A percentile compares a stretch with the other conserved stretches of the same genome.
Conservation (phyloP, 2,888 invertebrate species). For the Catocala sponsa region DNA sequence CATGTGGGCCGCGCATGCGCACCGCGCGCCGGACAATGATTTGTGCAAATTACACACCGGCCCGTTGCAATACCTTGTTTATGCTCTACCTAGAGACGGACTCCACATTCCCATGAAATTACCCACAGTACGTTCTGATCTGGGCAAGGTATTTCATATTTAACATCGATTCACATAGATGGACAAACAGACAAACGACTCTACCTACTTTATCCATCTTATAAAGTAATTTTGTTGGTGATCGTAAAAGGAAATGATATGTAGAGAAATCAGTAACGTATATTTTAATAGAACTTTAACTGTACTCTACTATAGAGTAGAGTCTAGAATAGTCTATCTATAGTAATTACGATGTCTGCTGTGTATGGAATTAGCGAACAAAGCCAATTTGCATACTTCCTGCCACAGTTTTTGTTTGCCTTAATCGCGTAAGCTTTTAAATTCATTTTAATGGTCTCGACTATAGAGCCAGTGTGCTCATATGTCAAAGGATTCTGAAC, state of each 20-base stretch:
- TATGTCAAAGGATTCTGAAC: constrained; percentile 18
- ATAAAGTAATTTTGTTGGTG: constrained; percentile 4
- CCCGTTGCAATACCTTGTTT: constrained; percentile 32
- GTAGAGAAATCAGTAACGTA: not conserved
- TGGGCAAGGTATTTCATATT: constrained; percentile 22
- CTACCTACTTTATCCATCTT: not conserved
- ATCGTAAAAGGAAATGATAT: not conserved
- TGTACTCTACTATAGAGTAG: not conserved
- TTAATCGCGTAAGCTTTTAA: constrained; percentile 12
- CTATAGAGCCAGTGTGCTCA: constrained; percentile 9
- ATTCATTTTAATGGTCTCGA: constrained; percentile 11
- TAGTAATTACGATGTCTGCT: not conserved
- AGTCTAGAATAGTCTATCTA: not conserved
- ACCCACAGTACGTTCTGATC: constrained; percentile 24
- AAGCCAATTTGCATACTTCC: constrained; percentile 11
- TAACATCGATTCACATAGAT: constrained; percentile 12
- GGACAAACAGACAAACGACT: not conserved
- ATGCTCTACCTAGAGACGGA: constrained; percentile 32
- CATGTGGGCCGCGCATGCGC: constrained; percentile 26
- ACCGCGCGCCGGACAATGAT: constrained; percentile 62
- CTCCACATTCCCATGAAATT: constrained; percentile 44
- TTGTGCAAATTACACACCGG: constrained; percentile 69
- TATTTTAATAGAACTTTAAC: no score
- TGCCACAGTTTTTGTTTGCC: constrained; percentile 9
- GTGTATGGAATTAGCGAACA: constrained; percentile 4